phyloP scores from a whole-genome alignment of 2,797 vertebrate species.

The Phrynocephalus forsythii region DNA sequence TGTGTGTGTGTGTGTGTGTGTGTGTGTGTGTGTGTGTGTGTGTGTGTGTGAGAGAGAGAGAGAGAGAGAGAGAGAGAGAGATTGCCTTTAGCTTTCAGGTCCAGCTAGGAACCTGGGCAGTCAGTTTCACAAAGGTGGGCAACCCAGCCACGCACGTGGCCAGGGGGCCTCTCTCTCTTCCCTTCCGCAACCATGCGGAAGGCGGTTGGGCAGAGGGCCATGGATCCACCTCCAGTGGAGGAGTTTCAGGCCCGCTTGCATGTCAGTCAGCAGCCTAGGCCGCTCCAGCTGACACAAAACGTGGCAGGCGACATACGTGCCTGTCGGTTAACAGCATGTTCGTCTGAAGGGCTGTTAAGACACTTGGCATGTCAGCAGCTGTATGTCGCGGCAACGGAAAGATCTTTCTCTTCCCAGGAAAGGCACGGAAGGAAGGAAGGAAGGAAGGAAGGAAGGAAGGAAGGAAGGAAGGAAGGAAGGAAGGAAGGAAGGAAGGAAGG shows the following conservation, averaged over 20 bases:
- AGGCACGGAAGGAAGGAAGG: no score
- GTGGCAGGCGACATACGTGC: not conserved
- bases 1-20: no score
- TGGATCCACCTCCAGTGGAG: rapidly evolving
- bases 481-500: no score
- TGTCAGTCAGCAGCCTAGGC: not conserved
- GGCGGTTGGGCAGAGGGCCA: not conserved
- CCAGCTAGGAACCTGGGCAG: not conserved
- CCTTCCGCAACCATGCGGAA: no score
- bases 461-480: no score
- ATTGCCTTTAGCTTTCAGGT: not conserved
- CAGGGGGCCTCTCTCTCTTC: not conserved
- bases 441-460: no score
- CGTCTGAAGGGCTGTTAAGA: not conserved
- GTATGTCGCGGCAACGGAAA: not conserved
- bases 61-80: no score
- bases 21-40: no score
- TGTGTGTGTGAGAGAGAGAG: no score
- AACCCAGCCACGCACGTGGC: no score
- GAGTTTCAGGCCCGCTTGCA: no score
- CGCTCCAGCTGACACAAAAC: not conserved
- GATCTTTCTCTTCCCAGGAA: not conserved
- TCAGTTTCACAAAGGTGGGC: no score
- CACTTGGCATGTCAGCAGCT: not conserved
- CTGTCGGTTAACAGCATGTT: not conserved